Evolutionary conservation across 2,797 vertebrate genomes (phyloP), one percentile per base, ranked within the genome.

Genomic region (Hypotaenidia okinawae): DNA sequence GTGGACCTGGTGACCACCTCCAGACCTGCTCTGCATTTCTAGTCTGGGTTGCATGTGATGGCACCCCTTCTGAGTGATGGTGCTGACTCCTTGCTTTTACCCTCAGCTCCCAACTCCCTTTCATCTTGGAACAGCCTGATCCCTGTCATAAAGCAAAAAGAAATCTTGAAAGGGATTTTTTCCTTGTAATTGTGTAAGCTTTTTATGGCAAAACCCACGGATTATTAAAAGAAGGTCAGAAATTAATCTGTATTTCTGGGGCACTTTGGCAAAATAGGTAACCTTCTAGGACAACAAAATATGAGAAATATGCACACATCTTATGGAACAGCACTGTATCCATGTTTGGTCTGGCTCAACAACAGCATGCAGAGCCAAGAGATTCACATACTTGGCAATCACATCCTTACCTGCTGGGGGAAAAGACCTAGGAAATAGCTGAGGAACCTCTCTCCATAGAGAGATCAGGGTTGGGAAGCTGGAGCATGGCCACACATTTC

Each of bases 181-280:
- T 27, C 9, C 15, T 17, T 89, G 25, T 52, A 5, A 32, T 18
- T 61, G 3, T 25, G 6, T 57, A 15, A 45, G 18, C 0, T 30
- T 82, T 61, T 85, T 28, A 13, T 62, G 32, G 32, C 37, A 64
- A 79, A 85, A 73, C 3, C 9, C 33, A 8, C 5, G 24, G 41
- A 69, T 73, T 66, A 58, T 23, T 89, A 55, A 80, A 73, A 84
- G 13, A 83, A 85, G 12, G 25, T 69, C 51, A 85, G 54, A 79
- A 91, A 63, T 66, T 27, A 69, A 55, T 10, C 27, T 74, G 7
- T 21, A 6, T 57, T 80, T 67, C 77, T 67, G 52, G 47, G 43
- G 33, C 59, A 69, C 7, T 33, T 23, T 49, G 41, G 47, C 24
- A 63, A 88, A 92, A 80, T 1, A 63, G n/a, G 9, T 12, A 69